Conservation (phyloP, 2,113 vertebrate species). For the Sylvilagus bachmani region DNA sequence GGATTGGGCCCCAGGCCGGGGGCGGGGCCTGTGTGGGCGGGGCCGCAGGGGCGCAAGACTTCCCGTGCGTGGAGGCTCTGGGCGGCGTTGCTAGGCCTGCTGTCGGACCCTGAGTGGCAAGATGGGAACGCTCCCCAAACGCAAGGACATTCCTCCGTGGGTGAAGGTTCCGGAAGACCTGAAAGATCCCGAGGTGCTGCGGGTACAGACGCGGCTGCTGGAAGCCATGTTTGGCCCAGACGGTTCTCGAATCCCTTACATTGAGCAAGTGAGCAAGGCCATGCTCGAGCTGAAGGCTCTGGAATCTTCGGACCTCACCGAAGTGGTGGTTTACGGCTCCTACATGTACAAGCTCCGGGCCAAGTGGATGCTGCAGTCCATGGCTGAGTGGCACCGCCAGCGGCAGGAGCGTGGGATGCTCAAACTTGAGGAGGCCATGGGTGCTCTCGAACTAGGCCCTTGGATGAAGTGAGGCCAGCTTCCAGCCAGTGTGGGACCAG, state of each 20-base stretch:
- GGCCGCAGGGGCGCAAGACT: not conserved
- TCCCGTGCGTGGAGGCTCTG: rapidly evolving
- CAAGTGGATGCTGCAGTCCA: slow-evolving; percentile 69
- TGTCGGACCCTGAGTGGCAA: rapidly evolving
- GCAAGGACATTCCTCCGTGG: slow-evolving; percentile 58
- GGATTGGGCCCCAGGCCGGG: rapidly evolving
- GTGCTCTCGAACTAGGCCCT: not conserved
- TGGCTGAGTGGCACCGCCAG: slow-evolving; percentile 58
- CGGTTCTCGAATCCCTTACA: slow-evolving; percentile 51
- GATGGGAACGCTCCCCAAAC: not conserved
- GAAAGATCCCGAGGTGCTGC: slow-evolving; percentile 59
- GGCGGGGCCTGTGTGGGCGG: not conserved
- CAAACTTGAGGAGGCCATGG: slow-evolving; percentile 57
- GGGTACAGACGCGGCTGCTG: slow-evolving; percentile 38
- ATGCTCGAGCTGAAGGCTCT: slow-evolving; percentile 67
- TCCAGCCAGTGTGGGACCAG: not conserved
- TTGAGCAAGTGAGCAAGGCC: slow-evolving; percentile 58
- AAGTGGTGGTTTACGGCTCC: slow-evolving; percentile 54
- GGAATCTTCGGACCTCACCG: slow-evolving; percentile 37
- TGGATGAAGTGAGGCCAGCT: slow-evolving; percentile 15
- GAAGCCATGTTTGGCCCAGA: slow-evolving; percentile 41
- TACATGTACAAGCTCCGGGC: slow-evolving; percentile 15
- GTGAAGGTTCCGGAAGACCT: slow-evolving; percentile 56
- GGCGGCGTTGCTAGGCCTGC: rapidly evolving
- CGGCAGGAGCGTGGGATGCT: slow-evolving; percentile 49